These are phyloP conservation scores for Thunnus albacares DNA, from an alignment of 2,797 vertebrate genomes.

Conservation along the genomic window DNA sequence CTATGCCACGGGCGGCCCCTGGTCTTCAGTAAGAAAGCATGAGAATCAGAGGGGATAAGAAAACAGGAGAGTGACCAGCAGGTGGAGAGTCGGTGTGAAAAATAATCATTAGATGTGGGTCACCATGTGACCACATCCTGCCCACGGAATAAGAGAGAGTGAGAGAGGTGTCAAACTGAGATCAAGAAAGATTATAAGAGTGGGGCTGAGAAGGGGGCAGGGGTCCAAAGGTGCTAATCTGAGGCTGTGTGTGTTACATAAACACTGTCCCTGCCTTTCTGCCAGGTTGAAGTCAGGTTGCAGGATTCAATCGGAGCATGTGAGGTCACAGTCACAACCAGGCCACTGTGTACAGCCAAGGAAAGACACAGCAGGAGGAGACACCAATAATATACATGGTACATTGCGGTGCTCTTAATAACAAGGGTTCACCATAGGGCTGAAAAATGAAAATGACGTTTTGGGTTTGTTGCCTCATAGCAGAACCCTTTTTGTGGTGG, in stretches of 20 bases:
- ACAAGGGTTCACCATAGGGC: conserved; percentile 20
- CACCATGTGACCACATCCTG: conserved; percentile 16
- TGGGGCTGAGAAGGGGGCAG: conserved; percentile 9
- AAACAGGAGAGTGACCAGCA: not conserved
- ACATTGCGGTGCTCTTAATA: not conserved
- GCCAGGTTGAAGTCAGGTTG: conserved; percentile 46
- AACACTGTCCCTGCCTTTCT: conserved; percentile 32
- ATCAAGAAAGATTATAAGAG: conserved; percentile 49
- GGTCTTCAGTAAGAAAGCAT: not conserved
- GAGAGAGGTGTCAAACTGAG: conserved; percentile 35
- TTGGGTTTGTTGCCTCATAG: not conserved
- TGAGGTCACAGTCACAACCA: conserved; percentile 39
- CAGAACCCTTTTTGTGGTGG: not conserved
- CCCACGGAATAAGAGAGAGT: not conserved
- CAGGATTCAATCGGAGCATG: conserved; percentile 38
- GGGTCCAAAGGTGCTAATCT: conserved; percentile 59
- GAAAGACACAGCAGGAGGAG: conserved; percentile 18
- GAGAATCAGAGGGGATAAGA: not conserved
- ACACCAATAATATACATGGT: conserved; percentile 3
- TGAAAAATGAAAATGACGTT: not conserved
- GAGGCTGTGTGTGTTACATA: conserved; percentile 48
- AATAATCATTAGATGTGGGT: not conserved
- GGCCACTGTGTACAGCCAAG: conserved; percentile 30
- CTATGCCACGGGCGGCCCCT: too few species aligned
- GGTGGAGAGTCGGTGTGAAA: not conserved